phyloP scores from a whole-genome alignment of 2,797 vertebrate species.

The Arvicola amphibius region DNA sequence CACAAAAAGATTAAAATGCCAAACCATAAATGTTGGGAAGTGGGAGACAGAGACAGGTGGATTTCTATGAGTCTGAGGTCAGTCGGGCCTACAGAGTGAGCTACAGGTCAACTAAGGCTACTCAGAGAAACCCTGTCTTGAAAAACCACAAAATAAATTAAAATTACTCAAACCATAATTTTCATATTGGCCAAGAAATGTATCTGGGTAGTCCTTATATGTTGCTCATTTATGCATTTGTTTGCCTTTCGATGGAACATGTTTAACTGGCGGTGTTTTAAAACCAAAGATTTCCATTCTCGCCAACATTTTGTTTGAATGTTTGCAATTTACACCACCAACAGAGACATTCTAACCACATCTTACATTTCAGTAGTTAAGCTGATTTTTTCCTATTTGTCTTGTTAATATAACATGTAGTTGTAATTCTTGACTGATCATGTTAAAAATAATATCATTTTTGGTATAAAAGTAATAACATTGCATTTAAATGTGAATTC shows the following conservation, averaged over 20 bases:
- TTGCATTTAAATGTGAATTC: conserved; percentile 62
- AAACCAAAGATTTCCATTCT: conserved; percentile 2
- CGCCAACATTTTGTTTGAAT: neutral
- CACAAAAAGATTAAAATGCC: neutral
- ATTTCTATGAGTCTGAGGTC: neutral
- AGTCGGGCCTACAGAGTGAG: neutral
- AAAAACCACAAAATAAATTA: neutral
- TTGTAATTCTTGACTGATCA: conserved; percentile 51
- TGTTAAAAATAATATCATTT: conserved; percentile 55
- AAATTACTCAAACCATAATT: conserved; percentile 42
- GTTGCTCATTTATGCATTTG: neutral
- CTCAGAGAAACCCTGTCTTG: neutral
- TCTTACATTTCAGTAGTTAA: conserved; percentile 60
- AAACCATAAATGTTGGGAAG: too few species aligned
- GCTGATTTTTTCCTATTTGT: conserved; percentile 55
- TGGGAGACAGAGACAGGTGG: neutral
- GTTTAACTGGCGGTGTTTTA: neutral
- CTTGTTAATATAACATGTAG: conserved; percentile 61
- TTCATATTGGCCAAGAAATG: conserved; percentile 33
- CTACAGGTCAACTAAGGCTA: neutral
- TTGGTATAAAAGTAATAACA: conserved; percentile 36
- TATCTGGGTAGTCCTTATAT: neutral
- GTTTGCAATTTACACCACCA: conserved; percentile 34
- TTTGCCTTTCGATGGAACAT: neutral
- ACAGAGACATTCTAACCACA: conserved; percentile 43